A percentile compares a stretch with the other conserved stretches of the same genome.
Evolutionary conservation across 1,140 invertebrate genomes (phyloP).

Genomic region (Drosophila yakuba): DNA sequence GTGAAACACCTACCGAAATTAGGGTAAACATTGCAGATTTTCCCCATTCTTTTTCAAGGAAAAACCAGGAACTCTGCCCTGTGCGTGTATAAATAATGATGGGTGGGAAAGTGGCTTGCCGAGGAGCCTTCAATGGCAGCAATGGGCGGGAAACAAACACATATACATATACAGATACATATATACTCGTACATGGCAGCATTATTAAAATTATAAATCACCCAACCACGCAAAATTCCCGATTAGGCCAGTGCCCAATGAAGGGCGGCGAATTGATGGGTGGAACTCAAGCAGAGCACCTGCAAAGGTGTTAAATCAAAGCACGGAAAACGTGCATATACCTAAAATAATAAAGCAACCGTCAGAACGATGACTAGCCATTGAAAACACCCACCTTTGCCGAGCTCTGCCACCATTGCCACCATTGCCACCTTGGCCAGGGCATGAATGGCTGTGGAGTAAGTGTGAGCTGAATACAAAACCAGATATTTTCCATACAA

Average conservation of each 20-base stretch:
- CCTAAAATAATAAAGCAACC: conserved; percentile 67
- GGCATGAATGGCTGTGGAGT: not conserved
- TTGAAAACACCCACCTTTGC: not conserved
- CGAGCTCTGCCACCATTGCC: conserved; percentile 8
- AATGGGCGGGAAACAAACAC: conserved; percentile 18
- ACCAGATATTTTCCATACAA: conserved; percentile 1
- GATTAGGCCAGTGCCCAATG: conserved; percentile 15
- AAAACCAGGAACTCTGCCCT: not conserved
- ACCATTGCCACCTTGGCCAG: not conserved
- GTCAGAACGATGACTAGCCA: no score
- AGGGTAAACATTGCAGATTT: conserved; percentile 18
- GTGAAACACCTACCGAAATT: conserved; percentile 12
- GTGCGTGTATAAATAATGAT: conserved; percentile 20
- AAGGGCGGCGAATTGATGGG: conserved; percentile 4
- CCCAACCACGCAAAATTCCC: conserved; percentile 29
- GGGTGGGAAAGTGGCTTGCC: not conserved
- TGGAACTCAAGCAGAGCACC: conserved; percentile 31
- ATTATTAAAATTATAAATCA: conserved; percentile 73
- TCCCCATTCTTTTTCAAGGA: not conserved
- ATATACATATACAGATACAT: no score
- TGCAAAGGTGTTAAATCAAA: conserved; percentile 74
- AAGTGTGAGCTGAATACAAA: conserved; percentile 23
- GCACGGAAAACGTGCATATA: conserved; percentile 52
- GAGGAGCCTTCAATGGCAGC: not conserved
- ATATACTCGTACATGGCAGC: conserved; percentile 8